Percentiles rank a stretch among this genome's conserved stretches.
phyloP scores from a whole-genome alignment of 1,140 invertebrate genomes.

The Ceratosolen fusciceps region DNA sequence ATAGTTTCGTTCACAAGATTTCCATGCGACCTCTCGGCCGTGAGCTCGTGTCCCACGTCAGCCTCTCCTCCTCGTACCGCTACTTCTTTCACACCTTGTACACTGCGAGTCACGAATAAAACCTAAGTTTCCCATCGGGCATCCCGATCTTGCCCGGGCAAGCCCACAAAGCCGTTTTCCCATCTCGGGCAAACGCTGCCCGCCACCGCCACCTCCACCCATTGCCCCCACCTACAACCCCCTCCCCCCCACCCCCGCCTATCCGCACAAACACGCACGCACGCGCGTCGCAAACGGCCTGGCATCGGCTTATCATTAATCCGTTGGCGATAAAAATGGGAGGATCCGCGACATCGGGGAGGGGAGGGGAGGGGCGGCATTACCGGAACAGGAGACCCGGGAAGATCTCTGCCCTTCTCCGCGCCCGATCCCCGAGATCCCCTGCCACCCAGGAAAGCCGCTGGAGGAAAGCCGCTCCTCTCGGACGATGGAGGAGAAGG shows the following conservation, averaged over 20 bases:
- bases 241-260: background rate
- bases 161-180: background rate
- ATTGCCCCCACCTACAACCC: background rate
- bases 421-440: too few species aligned
- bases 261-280: background rate
- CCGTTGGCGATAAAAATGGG: too few species aligned
- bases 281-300: background rate
- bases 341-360: too few species aligned
- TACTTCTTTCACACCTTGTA: background rate
- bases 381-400: background rate
- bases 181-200: background rate
- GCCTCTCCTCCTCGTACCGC: background rate
- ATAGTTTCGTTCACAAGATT: background rate
- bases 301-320: too few species aligned
- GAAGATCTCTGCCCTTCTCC: too few species aligned
- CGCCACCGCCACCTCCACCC: background rate
- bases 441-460: too few species aligned
- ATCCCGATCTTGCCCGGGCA: background rate
- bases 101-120: background rate
- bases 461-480: slow-evolving; percentile 50
- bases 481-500: slow-evolving; percentile 28
- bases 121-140: background rate
- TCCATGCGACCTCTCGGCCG: background rate
- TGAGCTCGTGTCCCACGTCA: background rate
- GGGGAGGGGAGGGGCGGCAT: background rate